Evolutionary conservation across 2,113 vertebrate genomes (phyloP), one percentile per base, ranked within the genome.

Genomic region (Nymphicus hollandicus): DNA sequence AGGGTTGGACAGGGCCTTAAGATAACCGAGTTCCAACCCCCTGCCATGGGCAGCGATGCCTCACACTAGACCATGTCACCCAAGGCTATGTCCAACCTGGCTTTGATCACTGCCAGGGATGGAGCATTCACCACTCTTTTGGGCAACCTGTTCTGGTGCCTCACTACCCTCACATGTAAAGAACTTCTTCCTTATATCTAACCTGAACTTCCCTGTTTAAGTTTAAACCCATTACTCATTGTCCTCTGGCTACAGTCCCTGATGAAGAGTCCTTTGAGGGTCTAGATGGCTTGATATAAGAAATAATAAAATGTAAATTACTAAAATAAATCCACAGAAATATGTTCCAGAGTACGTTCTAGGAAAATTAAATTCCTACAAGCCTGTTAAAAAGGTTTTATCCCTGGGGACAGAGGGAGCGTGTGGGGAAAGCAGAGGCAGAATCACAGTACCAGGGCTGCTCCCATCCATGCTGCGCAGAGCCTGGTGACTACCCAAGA

Each of bases 401-500:
- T 58, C 33, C 56, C 22, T 58, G 9, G 56, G 22, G 56, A 58
- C 22, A 58, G 56, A 35, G 56, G 56, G 56, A 23, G 22, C 35
- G 56, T 24, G 33, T 1, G 1, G 39, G 7, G 5, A 33, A 77
- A 56, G 68, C 13, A 60, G 58, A 35, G 44, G 55, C 37, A 89
- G 84, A 81, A 79, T 29, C 2, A 15, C 43, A 44, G 64, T 49
- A 81, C 7, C 1, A 1, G 24, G 46, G 46, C 69, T 79, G 37
- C 37, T n/a, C 41, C 11, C 44, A 68, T 7, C 29, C 31, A 58
- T 1, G 2, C 29, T 1, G 4, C 0, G 0, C 31, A 31, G 63
- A 72, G 52, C 31, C 37, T 4, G 2, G 8, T 5, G 37, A 81
- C 31, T n/a, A 1, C 1, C 6, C 8, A 37, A 37, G 58, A 29